These are phyloP conservation scores for Falco naumanni DNA, from an alignment of 2,797 vertebrate species.

Conservation along the genomic window DNA sequence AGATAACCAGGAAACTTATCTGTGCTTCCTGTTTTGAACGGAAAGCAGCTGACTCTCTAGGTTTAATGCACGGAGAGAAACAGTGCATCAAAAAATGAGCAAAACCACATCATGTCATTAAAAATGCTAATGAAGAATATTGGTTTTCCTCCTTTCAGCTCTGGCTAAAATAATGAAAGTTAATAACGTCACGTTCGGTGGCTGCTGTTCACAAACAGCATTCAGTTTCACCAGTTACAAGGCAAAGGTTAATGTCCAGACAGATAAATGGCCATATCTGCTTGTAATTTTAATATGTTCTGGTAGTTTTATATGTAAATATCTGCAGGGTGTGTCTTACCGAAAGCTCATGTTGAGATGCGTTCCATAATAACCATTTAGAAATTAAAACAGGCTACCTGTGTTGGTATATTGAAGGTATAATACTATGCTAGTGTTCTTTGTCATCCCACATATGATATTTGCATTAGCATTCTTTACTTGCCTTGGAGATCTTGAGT, in stretches of 20 bases:
- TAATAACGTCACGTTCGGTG: not conserved
- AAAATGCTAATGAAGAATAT: not conserved
- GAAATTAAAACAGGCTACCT: not conserved
- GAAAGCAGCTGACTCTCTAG: not conserved
- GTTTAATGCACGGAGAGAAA: not conserved
- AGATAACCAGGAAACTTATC: not conserved
- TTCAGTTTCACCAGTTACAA: not conserved
- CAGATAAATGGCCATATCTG: not conserved
- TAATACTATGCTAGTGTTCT: not conserved
- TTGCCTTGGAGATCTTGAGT: not conserved
- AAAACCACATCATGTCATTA: not conserved
- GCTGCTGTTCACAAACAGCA: not conserved
- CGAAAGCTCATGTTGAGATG: not conserved
- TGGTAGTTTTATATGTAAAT: not conserved
- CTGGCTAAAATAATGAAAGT: not conserved
- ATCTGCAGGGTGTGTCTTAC: not conserved
- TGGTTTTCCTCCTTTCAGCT: not conserved
- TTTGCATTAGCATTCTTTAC: not conserved
- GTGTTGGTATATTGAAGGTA: not conserved
- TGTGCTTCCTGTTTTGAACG: not conserved
- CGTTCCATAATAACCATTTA: not conserved
- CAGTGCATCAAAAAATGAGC: not conserved
- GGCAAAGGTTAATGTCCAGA: not conserved
- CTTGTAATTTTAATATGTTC: not conserved
- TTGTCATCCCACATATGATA: not conserved